Percentiles rank a stretch among this genome's conserved stretches.
Evolutionary conservation across 2,888 invertebrate species (phyloP).

Genomic region (Brachyptera putata): DNA sequence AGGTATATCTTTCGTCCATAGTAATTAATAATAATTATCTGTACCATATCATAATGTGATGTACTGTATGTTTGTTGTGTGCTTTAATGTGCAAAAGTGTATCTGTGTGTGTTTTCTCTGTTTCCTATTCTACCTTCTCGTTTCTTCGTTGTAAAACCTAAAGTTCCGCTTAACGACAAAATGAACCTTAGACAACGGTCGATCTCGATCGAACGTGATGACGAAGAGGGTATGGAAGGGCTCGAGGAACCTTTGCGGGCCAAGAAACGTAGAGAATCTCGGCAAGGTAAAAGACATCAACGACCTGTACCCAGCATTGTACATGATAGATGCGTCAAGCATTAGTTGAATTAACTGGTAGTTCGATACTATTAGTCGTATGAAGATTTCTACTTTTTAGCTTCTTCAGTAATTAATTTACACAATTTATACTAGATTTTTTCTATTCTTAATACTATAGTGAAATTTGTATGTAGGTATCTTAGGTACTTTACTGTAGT

Average conservation of each 20-base stretch:
- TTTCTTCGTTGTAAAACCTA: conserved; percentile 26
- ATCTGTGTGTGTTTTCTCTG: conserved; percentile 20
- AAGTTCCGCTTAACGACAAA: conserved; percentile 63
- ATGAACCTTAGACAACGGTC: conserved; percentile 59
- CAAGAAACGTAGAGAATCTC: conserved; percentile 58
- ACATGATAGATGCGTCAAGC: too few relatives aligned
- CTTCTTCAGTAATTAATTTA: too few relatives aligned
- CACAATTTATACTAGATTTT: too few relatives aligned
- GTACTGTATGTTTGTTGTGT: not conserved
- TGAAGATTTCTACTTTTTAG: too few relatives aligned
- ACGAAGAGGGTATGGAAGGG: conserved; percentile 58
- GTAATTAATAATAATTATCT: too few relatives aligned
- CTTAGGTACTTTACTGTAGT: too few relatives aligned
- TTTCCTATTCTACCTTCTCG: conserved; percentile 27
- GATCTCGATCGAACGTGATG: conserved; percentile 56
- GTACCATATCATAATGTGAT: too few relatives aligned
- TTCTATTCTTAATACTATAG: too few relatives aligned
- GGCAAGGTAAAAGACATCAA: conserved; percentile 53
- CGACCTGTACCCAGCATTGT: not conserved
- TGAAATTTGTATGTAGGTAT: too few relatives aligned
- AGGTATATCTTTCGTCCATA: too few relatives aligned
- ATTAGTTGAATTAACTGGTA: too few relatives aligned
- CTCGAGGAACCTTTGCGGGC: conserved; percentile 63
- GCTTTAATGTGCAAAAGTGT: conserved; percentile 15
- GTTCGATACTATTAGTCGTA: too few relatives aligned